Conservation (phyloP, 2,888 invertebrate species). For the Drosophila anomelani region DNA sequence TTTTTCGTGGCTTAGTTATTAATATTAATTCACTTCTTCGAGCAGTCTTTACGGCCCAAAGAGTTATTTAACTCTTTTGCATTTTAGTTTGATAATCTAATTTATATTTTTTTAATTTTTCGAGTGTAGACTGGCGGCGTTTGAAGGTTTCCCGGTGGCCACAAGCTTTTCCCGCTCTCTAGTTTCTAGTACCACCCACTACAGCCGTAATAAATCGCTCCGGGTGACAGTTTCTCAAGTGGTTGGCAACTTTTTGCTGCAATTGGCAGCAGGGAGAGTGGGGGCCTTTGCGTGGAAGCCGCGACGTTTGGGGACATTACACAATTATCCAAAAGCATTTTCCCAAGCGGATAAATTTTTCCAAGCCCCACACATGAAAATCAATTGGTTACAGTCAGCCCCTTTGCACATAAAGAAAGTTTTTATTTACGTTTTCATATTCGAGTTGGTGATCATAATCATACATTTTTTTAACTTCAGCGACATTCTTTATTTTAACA, state of each 20-base stretch:
- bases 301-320: slow-evolving; percentile 48
- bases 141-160: slow-evolving; percentile 10
- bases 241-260: slow-evolving; percentile 14
- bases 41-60: not conserved
- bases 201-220: slow-evolving; percentile 27
- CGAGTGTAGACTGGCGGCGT: not conserved
- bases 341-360: slow-evolving; percentile 46
- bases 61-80: not conserved
- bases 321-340: slow-evolving; percentile 62
- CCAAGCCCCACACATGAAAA: slow-evolving; percentile 55
- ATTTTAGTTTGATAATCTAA: not conserved
- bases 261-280: slow-evolving; percentile 7
- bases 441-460: too few relatives aligned
- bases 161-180: slow-evolving; percentile 4
- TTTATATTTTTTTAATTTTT: not conserved
- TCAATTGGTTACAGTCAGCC: slow-evolving; percentile 52
- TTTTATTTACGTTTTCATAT: not conserved
- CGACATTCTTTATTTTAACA: not conserved
- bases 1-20: not conserved
- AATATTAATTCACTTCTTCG: not conserved
- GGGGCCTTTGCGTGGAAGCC: slow-evolving; percentile 13
- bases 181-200: slow-evolving; percentile 4
- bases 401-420: not conserved
- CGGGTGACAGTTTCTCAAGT: slow-evolving; percentile 25
- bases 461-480: not conserved